These are phyloP conservation scores for Microplitis manilae DNA, from an alignment of 2,888 invertebrate species.

Conservation along the genomic window DNA sequence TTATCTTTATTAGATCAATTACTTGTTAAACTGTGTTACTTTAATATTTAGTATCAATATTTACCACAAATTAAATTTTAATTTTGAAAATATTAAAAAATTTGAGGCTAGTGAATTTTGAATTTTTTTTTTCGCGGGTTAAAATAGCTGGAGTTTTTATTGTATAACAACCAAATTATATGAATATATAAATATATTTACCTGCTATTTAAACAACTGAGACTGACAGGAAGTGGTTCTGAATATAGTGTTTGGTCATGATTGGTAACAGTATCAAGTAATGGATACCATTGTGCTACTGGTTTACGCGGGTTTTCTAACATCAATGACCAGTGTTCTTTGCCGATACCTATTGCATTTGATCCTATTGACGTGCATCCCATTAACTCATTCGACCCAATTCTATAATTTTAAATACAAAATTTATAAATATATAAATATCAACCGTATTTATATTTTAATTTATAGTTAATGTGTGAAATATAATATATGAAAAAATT, in stretches of 20 bases:
- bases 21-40: not conserved
- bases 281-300: slow-evolving; percentile 88
- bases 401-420: slow-evolving; percentile 73
- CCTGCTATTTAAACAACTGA: slow-evolving; percentile 82
- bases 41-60: not conserved
- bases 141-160: too few relatives aligned
- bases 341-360: slow-evolving; percentile 82
- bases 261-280: slow-evolving; percentile 81
- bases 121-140: too few relatives aligned
- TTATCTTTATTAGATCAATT: not conserved
- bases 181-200: slow-evolving; percentile 61
- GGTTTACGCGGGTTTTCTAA: slow-evolving; percentile 87
- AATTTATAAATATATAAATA: too few relatives aligned
- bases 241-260: slow-evolving; percentile 75
- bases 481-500: too few relatives aligned
- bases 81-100: too few relatives aligned
- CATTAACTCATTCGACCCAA: slow-evolving; percentile 89
- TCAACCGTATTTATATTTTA: too few relatives aligned
- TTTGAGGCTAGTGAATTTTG: too few relatives aligned
- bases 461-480: too few relatives aligned
- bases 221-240: slow-evolving; percentile 75
- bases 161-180: not conserved
- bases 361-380: slow-evolving; percentile 89
- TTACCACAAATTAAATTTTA: too few relatives aligned
- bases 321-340: slow-evolving; percentile 91